Evolutionary conservation across 2,113 vertebrate genomes (phyloP), one percentile per base, ranked within the genome.

Genomic region (Fukomys damarensis): DNA sequence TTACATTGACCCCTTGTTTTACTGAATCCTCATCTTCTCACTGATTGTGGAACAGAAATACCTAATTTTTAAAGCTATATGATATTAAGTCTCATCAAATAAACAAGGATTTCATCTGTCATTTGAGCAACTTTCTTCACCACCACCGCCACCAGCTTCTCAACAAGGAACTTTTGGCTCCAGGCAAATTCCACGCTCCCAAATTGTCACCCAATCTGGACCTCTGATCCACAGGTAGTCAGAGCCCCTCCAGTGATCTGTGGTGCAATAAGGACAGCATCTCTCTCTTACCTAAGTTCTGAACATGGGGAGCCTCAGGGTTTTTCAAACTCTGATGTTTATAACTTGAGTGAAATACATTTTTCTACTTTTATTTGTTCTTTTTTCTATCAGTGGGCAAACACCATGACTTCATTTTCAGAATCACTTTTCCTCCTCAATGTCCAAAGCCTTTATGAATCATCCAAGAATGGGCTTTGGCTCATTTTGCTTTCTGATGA

Each of bases 381-480:
- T 83, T 22, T 86, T 58, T 80, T 49, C n/a, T 52, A 5, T 70
- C 58, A 59, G 70, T 85, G 46, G 58, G 54, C 11, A 56, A 56
- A 56, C 54, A 56, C 54, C 54, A 56, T 16, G 16, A 13, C 13
- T 54, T 56, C n/a, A 32, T 14, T 8, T 72, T 79, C 17, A 61
- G 3, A 85, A 46, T 89, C 20, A 56, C 84, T 96, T 89, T 91
- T 72, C 38, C 9, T 86, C 77, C 61, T 72, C 30, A 65, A 35
- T 24, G 9, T 58, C 72, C 86, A 54, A 72, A 80, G 11, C 0
- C 6, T 76, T 84, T 43, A n/a, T 28, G 32, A 59, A 7, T 76
- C 63, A 93, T 12, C 24, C 77, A 95, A 93, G 74, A 74, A 41
- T 70, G 20, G 43, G 11, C 8, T 96, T 43, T 93, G 84, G 49